Percentiles rank a stretch among this genome's conserved stretches.
Conservation (phyloP, 2,797 vertebrate genomes). For the Amniataba percoides region DNA sequence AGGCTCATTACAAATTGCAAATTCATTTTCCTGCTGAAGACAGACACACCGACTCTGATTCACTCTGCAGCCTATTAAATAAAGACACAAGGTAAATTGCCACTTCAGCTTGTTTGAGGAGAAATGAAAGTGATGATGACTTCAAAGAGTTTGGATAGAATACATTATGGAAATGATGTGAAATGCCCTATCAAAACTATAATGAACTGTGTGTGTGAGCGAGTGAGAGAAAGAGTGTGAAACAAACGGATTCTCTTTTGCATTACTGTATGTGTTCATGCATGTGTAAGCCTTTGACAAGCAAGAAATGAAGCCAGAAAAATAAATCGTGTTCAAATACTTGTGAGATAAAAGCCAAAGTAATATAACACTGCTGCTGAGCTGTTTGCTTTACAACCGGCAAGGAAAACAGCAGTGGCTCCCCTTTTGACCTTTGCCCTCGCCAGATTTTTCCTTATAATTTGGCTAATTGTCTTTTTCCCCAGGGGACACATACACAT, state of each 20-base stretch:
- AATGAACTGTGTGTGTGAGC: constrained; percentile 1
- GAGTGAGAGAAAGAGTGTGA: neutral
- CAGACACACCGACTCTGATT: constrained; percentile 46
- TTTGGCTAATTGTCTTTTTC: constrained; percentile 79
- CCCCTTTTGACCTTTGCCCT: constrained; percentile 71
- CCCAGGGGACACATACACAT: constrained; percentile 56
- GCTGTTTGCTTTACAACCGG: constrained; percentile 71
- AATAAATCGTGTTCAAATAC: neutral
- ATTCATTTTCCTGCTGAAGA: constrained; percentile 68
- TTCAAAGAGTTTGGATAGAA: constrained; percentile 62
- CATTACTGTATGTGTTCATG: constrained; percentile 4
- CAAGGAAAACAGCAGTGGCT: constrained; percentile 62
- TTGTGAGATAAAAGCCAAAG: constrained; percentile 24
- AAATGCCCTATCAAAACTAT: constrained; percentile 33
- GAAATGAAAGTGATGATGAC: constrained; percentile 65
- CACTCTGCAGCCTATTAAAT: constrained; percentile 68
- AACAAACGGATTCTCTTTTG: neutral
- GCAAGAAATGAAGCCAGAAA: constrained; percentile 17
- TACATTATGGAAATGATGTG: constrained; percentile 55
- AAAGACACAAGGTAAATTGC: constrained; percentile 69
- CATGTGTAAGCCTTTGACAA: constrained; percentile 25
- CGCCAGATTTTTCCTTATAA: constrained; percentile 70
- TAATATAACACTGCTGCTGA: constrained; percentile 52
- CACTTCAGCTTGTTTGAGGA: constrained; percentile 62
- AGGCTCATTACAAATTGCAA: constrained; percentile 73